Evolutionary conservation across 2,113 vertebrate species (phyloP), one percentile per base, ranked within the genome.

Genomic region (Megaceryle torquata): DNA sequence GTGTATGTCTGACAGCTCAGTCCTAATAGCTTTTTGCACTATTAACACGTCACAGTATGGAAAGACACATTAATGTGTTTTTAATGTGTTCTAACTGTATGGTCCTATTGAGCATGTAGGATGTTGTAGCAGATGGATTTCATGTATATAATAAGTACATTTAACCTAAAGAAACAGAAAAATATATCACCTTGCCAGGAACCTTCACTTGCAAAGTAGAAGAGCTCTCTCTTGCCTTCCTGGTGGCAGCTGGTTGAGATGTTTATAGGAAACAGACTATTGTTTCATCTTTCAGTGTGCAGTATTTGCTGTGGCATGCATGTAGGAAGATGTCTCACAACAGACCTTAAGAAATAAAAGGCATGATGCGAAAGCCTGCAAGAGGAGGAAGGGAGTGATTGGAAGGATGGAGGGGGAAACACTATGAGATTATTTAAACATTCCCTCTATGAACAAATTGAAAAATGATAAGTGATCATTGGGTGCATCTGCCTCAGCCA

Each of bases 41-140:
- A 91, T 94, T 95, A 95, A 59, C 78, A 79, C 13, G 25, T 84
- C 85, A 87, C 43, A 51, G 33, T 63, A 31, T 83, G 70, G 88
- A 92, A 80, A 95, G 77, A 65, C 65, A 87, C 43, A 33, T 84
- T 86, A 92, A 97, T 93, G 77, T 50, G 48, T 29, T 91, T 97
- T 96, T 96, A 91, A 84, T 91, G 25, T 91, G 4, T 82, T 97
- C 88, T 89, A 79, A 86, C 46, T 88, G 3, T 82, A 80, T n/a
- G 33, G 35, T 83, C 71, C 51, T 94, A 35, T 95, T 76, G 43
- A 53, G 84, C 39, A 8, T 33, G 64, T 89, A 84, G 64, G 65
- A 87, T 88, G 80, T 83, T 92, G 76, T 29, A 88, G 37, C 67
- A 90, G 87, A 91, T 63, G 59, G 85, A 74, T 82, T 91, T 60